These are phyloP conservation scores for Sebastes kiyomatsui DNA, from an alignment of 2,797 vertebrate species.

Conservation along the genomic window DNA sequence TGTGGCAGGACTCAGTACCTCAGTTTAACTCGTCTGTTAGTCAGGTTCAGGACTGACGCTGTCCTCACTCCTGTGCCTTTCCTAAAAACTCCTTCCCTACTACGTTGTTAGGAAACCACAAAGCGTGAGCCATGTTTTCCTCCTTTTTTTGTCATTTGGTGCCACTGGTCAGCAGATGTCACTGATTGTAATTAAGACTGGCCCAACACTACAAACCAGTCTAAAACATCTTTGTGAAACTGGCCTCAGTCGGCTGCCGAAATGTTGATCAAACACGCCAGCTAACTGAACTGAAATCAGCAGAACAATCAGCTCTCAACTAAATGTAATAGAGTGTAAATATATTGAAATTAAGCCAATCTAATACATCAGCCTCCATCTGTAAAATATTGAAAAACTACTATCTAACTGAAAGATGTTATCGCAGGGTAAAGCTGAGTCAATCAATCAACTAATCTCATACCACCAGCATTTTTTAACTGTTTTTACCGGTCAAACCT, in stretches of 20 bases:
- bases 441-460: slow-evolving; percentile 52
- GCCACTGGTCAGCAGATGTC: neutral
- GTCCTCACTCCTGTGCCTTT: neutral
- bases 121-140: neutral
- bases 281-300: slow-evolving; percentile 8
- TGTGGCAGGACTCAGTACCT: neutral
- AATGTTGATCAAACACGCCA: slow-evolving; percentile 1
- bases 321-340: slow-evolving; percentile 13
- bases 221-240: slow-evolving; percentile 10
- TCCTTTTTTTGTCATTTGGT: neutral
- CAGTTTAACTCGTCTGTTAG: neutral
- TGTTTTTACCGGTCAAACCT: slow-evolving; percentile 23
- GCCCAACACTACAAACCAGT: neutral
- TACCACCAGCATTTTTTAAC: slow-evolving; percentile 47
- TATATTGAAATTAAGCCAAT: slow-evolving; percentile 4
- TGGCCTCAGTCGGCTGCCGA: neutral
- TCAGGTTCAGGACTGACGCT: neutral
- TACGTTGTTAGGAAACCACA: neutral
- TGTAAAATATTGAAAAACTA: slow-evolving; percentile 10
- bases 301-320: slow-evolving; percentile 22
- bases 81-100: neutral
- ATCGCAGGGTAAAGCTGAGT: slow-evolving; percentile 34
- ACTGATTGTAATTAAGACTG: neutral
- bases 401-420: slow-evolving; percentile 4
- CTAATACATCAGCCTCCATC: slow-evolving; percentile 2